Conservation (phyloP, 2,888 invertebrate species). For the Cantharis nigra region DNA sequence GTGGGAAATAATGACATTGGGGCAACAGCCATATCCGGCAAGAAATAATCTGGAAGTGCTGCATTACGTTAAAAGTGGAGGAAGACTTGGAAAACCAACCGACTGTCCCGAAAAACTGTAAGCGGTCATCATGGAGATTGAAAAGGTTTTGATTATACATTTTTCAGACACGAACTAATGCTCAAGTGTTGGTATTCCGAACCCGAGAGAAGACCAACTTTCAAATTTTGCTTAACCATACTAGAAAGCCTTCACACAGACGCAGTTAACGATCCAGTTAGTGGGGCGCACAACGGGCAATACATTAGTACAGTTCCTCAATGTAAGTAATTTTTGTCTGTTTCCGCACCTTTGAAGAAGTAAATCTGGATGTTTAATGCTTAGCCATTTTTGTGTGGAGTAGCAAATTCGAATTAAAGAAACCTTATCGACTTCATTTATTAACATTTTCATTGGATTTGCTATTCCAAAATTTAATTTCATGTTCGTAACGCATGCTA, state of each 20-base stretch:
- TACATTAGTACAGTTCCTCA: slow-evolving; percentile 56
- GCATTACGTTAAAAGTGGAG: slow-evolving; percentile 86
- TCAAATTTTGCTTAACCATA: slow-evolving; percentile 76
- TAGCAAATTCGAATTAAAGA: neutral
- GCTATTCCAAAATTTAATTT: neutral
- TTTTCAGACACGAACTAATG: slow-evolving; percentile 79
- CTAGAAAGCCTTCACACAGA: slow-evolving; percentile 56
- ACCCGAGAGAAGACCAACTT: slow-evolving; percentile 84
- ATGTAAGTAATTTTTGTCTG: slow-evolving; percentile 46
- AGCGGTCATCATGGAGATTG: slow-evolving; percentile 48
- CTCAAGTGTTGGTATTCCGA: slow-evolving; percentile 86
- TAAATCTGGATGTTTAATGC: neutral
- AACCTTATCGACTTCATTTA: too few relatives aligned
- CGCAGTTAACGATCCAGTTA: slow-evolving; percentile 49
- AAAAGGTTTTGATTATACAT: neutral
- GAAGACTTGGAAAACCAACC: slow-evolving; percentile 77
- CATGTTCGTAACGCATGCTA: slow-evolving; percentile 4
- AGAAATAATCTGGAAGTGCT: slow-evolving; percentile 91
- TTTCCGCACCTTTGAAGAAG: neutral
- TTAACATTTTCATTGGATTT: neutral
- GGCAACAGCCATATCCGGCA: slow-evolving; percentile 96
- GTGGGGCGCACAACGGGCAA: slow-evolving; percentile 56
- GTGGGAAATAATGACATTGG: slow-evolving; percentile 96
- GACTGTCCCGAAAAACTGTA: slow-evolving; percentile 84
- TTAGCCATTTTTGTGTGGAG: neutral